These are phyloP conservation scores for Folsomia manolachei DNA, from an alignment of 2,888 invertebrate species.

Conservation along the genomic window DNA sequence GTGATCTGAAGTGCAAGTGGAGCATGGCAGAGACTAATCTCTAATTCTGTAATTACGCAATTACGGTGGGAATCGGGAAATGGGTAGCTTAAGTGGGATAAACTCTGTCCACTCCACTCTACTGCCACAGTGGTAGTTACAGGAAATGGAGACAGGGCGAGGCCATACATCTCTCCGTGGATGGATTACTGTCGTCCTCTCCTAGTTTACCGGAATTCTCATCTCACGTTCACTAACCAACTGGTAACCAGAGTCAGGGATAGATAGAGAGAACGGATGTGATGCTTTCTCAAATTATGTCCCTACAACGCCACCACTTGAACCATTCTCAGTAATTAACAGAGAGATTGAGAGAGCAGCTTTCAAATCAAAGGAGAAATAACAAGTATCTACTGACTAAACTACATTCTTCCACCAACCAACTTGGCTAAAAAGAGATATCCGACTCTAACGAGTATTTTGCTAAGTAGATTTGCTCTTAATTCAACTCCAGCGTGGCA, in stretches of 20 bases:
- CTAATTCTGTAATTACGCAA: constrained; percentile 41
- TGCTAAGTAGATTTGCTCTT: too few species aligned
- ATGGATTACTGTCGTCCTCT: not conserved
- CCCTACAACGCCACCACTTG: not conserved
- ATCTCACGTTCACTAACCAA: not conserved
- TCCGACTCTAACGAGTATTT: too few species aligned
- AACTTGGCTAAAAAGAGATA: too few species aligned
- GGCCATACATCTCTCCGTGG: not conserved
- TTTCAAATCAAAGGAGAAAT: not conserved
- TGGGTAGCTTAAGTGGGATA: constrained; percentile 41
- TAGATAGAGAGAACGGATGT: not conserved
- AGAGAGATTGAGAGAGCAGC: not conserved
- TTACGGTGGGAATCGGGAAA: constrained; percentile 38
- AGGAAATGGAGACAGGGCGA: constrained; percentile 12
- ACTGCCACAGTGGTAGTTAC: too few species aligned
- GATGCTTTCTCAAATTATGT: not conserved
- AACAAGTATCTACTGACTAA: too few species aligned
- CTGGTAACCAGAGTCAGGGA: not conserved
- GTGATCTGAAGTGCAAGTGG: constrained; percentile 23
- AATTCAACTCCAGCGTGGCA: too few species aligned
- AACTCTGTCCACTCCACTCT: constrained; percentile 20
- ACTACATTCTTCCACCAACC: too few species aligned
- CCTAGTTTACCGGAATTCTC: not conserved
- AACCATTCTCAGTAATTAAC: not conserved
- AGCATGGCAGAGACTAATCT: constrained; percentile 28